Conservation (phyloP, 2,888 invertebrate genomes). For the Agrotis exclamationis region DNA sequence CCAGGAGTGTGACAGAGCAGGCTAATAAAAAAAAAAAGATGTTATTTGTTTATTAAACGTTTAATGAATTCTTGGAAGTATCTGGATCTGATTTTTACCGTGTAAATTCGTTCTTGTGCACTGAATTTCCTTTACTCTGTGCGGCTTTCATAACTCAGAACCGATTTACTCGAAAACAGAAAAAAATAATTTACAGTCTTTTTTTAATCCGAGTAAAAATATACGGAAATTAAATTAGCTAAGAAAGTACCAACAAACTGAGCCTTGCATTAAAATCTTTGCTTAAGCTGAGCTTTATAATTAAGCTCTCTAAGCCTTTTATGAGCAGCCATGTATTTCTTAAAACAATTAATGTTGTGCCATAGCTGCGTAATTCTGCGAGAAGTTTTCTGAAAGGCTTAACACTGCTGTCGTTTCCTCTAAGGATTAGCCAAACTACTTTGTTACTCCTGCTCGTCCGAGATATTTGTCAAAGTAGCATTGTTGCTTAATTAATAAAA, state of each 20-base stretch:
- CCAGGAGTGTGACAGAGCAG: no score
- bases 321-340: constrained; percentile 71
- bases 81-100: background rate
- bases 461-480: constrained; percentile 63
- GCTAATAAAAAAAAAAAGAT: no score
- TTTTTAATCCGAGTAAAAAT: constrained; percentile 9
- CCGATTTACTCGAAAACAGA: background rate
- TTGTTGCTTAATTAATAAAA: constrained; percentile 55
- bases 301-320: constrained; percentile 65
- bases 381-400: constrained; percentile 73
- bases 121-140: background rate
- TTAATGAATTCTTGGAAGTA: background rate
- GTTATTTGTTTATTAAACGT: constrained; percentile 6
- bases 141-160: background rate
- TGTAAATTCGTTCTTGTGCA: background rate
- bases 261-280: constrained; percentile 47
- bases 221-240: constrained; percentile 44
- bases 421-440: constrained; percentile 71
- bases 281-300: constrained; percentile 46
- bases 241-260: constrained; percentile 34
- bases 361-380: constrained; percentile 64
- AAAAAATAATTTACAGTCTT: constrained; percentile 2
- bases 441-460: constrained; percentile 65
- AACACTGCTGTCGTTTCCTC: constrained; percentile 70
- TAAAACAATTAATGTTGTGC: constrained; percentile 75